Evolutionary conservation across 2,888 invertebrate species (phyloP), one percentile per base, ranked within the genome.

Genomic region (Pecten maximus): DNA sequence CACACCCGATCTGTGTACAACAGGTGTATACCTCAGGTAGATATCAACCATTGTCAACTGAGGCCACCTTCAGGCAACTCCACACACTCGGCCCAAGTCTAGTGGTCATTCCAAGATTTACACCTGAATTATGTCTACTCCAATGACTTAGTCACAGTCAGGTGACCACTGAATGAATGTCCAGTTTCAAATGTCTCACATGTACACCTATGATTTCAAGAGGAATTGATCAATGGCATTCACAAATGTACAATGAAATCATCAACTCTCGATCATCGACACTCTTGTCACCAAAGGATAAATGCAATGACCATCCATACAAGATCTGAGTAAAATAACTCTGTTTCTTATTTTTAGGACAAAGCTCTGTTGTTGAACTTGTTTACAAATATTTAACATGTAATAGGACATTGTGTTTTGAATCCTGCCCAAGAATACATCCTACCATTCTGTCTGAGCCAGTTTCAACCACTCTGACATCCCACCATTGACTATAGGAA

Each of bases 21-120:
- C 54, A 54, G 54, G 54, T 35, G 74, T 35, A 35, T 35, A 10
- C 12, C 0, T 35, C 74, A 74, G 74, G 35, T 74, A 74, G 35
- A 35, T 0, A 35, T 19, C 74, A 35, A 35, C 74, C 74, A 54
- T 54, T 54, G 54, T 23, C 19, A 35, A 12, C 74, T 35, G 23
- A 74, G 12, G 1, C 28, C 74, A 23, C 74, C 74, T 35, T 28
- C 8, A 54, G 54, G 54, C 54, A 54, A 23, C 74, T 74, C 74
- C 28, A 54, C 54, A 54, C 28, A 35, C 74, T 74, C 23, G 35
- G 6, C 28, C 35, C 74, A 28, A 28, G 74, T 74, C 74, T 74
- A 74, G 74, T 74, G 74, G 74, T 35, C 35, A 74, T 74, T 74
- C 15, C 35, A 74, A 28, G 74, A 74, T 74, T 74, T 74, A 74